A percentile compares a stretch with the other conserved stretches of the same genome.
Evolutionary conservation across 2,113 vertebrate species (phyloP).

Genomic region (Lynx canadensis): DNA sequence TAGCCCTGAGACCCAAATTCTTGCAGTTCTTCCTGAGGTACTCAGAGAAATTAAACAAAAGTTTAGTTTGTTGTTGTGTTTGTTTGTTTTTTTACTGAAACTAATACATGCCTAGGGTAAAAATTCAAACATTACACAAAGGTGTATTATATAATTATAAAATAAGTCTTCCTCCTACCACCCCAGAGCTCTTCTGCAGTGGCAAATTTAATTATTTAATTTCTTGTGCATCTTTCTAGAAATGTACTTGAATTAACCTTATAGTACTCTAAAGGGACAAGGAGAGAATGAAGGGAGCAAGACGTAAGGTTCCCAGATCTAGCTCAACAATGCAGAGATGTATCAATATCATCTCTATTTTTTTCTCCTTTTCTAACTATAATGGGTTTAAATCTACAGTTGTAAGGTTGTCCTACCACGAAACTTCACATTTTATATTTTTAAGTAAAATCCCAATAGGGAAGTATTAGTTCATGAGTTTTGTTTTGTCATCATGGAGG

Average conservation of each 20-base stretch:
- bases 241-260: constrained; percentile 56
- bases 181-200: not conserved
- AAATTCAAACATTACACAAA: not conserved
- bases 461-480: constrained; percentile 49
- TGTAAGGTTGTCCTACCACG: not conserved
- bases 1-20: not conserved
- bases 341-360: not conserved
- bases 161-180: not conserved
- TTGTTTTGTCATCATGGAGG: constrained; percentile 44
- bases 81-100: not conserved
- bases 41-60: not conserved
- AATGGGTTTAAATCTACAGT: not conserved
- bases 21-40: not conserved
- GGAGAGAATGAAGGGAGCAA: not conserved
- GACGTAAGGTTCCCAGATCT: not conserved
- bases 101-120: not conserved
- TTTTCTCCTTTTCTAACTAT: constrained; percentile 13
- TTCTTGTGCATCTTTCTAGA: constrained; percentile 25
- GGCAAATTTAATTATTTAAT: not conserved
- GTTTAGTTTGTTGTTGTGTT: not conserved
- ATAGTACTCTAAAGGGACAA: not conserved
- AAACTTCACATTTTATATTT: constrained; percentile 41
- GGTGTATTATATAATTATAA: not conserved
- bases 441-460: constrained; percentile 54
- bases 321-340: not conserved